phyloP scores from a whole-genome alignment of 2,797 vertebrate species.

The Pempheris klunzingeri region DNA sequence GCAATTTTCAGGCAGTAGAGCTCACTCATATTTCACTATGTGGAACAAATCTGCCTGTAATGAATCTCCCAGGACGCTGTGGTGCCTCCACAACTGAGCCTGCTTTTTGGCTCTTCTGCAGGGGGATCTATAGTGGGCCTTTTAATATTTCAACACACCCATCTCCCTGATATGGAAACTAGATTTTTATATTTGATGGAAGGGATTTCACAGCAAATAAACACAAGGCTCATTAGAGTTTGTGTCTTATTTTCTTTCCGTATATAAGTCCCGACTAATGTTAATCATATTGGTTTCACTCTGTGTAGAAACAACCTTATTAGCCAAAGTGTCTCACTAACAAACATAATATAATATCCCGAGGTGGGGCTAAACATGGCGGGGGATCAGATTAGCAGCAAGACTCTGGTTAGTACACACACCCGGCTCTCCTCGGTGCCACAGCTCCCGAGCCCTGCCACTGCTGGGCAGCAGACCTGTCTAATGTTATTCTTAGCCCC shows the following conservation, averaged over 20 bases:
- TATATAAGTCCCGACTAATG: slow-evolving; percentile 40
- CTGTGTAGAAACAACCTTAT: slow-evolving; percentile 70
- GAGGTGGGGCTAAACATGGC: slow-evolving; percentile 78
- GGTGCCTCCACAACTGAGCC: slow-evolving; percentile 67
- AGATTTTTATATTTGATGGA: slow-evolving; percentile 33
- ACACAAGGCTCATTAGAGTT: slow-evolving; percentile 33
- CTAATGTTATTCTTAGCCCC: slow-evolving; percentile 79
- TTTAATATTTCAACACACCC: slow-evolving; percentile 66
- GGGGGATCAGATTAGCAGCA: slow-evolving; percentile 74
- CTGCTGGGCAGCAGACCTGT: slow-evolving; percentile 64
- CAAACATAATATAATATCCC: slow-evolving; percentile 77
- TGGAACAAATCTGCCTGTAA: slow-evolving; percentile 79
- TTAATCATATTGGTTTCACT: slow-evolving; percentile 72
- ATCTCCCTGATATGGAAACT: slow-evolving; percentile 50
- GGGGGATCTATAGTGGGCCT: slow-evolving; percentile 42
- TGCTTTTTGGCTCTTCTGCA: slow-evolving; percentile 52
- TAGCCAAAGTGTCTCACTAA: slow-evolving; percentile 76
- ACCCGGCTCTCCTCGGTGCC: slow-evolving; percentile 48
- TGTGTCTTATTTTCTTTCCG: slow-evolving; percentile 9
- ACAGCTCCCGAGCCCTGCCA: slow-evolving; percentile 28
- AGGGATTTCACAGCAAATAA: slow-evolving; percentile 44
- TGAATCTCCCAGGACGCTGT: slow-evolving; percentile 76
- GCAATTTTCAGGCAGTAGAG: slow-evolving; percentile 72
- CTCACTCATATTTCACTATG: slow-evolving; percentile 81
- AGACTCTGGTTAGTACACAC: slow-evolving; percentile 64